Evolutionary conservation across 2,113 vertebrate species (phyloP).

Genomic region (Psittacula cyanocephala): DNA sequence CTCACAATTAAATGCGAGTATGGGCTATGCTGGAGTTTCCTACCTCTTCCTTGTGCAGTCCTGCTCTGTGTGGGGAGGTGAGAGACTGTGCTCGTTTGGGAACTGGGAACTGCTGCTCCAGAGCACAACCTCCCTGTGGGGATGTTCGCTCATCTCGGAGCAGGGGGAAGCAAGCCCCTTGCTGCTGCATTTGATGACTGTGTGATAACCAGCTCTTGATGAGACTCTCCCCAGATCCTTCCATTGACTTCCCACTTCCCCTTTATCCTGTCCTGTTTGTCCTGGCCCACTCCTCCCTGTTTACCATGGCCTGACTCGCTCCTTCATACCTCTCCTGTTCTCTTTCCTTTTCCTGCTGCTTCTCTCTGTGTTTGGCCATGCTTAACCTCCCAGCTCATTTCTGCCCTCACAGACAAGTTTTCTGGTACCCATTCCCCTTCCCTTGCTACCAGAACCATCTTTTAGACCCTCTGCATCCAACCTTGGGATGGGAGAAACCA

Average conservation of each 20-base stretch:
- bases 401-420: not conserved
- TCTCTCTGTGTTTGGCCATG: not conserved
- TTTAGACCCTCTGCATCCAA: not conserved
- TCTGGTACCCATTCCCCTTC: not conserved
- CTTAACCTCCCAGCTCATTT: not conserved
- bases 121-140: not conserved
- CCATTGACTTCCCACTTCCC: fast-evolving
- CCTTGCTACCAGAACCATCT: not conserved
- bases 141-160: not conserved
- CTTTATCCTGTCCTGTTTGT: not conserved
- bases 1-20: slow-evolving; percentile 52
- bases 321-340: not conserved
- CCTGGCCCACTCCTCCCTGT: not conserved
- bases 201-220: not conserved
- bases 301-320: not conserved
- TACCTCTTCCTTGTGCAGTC: not conserved
- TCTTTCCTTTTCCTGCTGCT: not conserved
- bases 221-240: not conserved
- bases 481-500: not conserved
- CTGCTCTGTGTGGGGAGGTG: not conserved
- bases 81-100: not conserved
- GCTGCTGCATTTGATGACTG: not conserved
- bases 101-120: not conserved
- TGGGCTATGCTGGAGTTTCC: slow-evolving; percentile 20
- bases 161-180: not conserved